Conservation (phyloP, 2,113 vertebrate species). For the Triplophysa siluroides region DNA sequence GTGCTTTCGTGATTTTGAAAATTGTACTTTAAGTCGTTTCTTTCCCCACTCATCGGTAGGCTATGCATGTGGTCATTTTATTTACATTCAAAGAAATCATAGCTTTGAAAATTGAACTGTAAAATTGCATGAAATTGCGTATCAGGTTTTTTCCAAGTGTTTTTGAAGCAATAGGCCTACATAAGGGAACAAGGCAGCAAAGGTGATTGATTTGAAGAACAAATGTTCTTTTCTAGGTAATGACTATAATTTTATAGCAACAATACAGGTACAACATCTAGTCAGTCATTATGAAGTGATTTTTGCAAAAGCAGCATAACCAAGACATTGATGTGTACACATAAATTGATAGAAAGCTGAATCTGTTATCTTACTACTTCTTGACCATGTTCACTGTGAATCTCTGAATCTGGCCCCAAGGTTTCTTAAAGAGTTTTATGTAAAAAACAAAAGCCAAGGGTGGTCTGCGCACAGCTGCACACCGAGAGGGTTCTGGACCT, state of each 20-base stretch:
- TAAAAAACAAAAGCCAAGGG: conserved; percentile 34
- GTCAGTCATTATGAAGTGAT: conserved; percentile 34
- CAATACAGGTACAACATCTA: conserved; percentile 11
- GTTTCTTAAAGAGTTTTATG: conserved; percentile 22
- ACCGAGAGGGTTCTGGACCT: conserved; percentile 39
- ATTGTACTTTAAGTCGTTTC: background rate
- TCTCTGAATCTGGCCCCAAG: background rate
- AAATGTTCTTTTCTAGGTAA: conserved; percentile 50
- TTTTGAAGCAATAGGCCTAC: background rate
- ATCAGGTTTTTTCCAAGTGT: conserved; percentile 17
- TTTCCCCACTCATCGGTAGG: background rate
- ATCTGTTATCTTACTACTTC: background rate
- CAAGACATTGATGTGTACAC: background rate
- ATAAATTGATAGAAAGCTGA: background rate
- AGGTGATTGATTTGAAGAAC: conserved; percentile 25
- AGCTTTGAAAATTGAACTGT: conserved; percentile 31
- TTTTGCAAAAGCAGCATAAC: conserved; percentile 1
- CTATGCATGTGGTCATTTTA: background rate
- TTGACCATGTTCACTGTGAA: background rate
- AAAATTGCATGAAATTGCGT: conserved; percentile 42
- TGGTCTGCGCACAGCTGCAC: conserved; percentile 41
- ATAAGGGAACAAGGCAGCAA: conserved; percentile 12
- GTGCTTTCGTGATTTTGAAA: background rate
- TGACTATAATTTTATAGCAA: conserved; percentile 17
- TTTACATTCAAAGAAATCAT: conserved; percentile 3